These are phyloP conservation scores for Dryobota labecula DNA, from an alignment of 2,888 invertebrate species.

Conservation along the genomic window DNA sequence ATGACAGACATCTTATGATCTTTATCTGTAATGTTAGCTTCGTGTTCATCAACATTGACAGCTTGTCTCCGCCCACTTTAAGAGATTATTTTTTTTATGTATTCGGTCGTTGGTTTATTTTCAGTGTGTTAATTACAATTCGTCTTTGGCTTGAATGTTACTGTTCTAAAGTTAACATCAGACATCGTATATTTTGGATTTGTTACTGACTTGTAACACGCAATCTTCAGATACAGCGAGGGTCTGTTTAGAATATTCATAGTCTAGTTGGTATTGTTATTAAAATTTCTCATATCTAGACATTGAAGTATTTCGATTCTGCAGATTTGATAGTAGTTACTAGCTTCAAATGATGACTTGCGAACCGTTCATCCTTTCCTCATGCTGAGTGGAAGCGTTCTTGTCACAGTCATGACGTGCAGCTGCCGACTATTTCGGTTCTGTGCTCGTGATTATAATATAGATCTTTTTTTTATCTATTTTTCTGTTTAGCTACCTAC, in stretches of 20 bases:
- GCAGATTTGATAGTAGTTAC: neutral
- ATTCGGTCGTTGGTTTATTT: neutral
- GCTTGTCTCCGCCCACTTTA: slow-evolving; percentile 36
- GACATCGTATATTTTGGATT: neutral
- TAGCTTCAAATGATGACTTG: neutral
- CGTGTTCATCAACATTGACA: slow-evolving; percentile 52
- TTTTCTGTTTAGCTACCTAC: no score
- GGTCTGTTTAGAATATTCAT: neutral
- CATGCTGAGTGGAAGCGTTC: no score
- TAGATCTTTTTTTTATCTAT: no score
- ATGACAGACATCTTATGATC: slow-evolving; percentile 48
- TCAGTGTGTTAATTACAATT: neutral
- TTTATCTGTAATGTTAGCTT: slow-evolving; percentile 45
- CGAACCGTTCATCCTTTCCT: neutral
- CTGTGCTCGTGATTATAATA: no score
- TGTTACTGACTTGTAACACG: neutral
- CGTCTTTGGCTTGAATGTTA: neutral
- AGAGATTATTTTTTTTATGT: slow-evolving; percentile 3
- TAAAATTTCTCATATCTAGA: neutral
- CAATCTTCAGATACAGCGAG: neutral
- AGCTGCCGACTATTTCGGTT: no score
- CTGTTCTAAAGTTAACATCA: neutral
- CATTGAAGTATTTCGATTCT: no score
- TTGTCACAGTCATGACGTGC: no score
- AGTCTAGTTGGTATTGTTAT: neutral